A percentile compares a stretch with the other conserved stretches of the same genome.
Conservation (phyloP, 2,888 invertebrate species). For the Lissonota sp. region DNA sequence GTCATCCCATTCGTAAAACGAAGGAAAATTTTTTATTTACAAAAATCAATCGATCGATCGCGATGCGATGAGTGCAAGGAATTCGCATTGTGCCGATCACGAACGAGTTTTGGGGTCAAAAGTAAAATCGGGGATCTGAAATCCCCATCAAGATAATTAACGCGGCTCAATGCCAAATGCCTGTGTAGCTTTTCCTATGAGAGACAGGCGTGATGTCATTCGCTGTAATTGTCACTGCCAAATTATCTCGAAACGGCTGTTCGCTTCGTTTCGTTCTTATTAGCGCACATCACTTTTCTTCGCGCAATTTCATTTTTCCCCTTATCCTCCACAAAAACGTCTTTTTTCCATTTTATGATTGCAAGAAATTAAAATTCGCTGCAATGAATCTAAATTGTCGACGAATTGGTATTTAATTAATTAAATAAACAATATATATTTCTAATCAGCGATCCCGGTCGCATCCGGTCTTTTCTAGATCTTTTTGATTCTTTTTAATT, state of each 20-base stretch:
- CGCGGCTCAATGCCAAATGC: conserved; percentile 64
- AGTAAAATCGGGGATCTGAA: conserved; percentile 37
- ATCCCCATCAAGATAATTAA: conserved; percentile 23
- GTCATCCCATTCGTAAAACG: neutral
- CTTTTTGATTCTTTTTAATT: neutral
- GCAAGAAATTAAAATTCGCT: too few species aligned
- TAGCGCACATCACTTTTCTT: neutral
- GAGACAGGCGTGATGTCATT: conserved; percentile 63
- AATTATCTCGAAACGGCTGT: conserved; percentile 33
- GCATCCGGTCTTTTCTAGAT: conserved; percentile 23
- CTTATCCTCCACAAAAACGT: neutral
- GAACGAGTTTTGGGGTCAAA: conserved; percentile 28
- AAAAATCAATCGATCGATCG: neutral
- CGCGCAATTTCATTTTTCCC: neutral
- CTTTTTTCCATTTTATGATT: neutral
- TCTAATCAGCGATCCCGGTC: conserved; percentile 37
- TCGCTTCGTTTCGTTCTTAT: neutral
- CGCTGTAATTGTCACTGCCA: conserved; percentile 54
- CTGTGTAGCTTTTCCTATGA: conserved; percentile 58
- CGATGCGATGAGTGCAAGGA: neutral
- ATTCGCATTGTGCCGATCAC: neutral
- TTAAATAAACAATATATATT: neutral
- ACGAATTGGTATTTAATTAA: too few species aligned
- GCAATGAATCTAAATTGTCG: too few species aligned
- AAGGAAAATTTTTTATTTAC: neutral